Evolutionary conservation across 37 sponge, comb jelly and placozoan genomes (phyloP), one percentile per base, ranked within the genome.

Genomic region (Petrosia ficiformis): DNA sequence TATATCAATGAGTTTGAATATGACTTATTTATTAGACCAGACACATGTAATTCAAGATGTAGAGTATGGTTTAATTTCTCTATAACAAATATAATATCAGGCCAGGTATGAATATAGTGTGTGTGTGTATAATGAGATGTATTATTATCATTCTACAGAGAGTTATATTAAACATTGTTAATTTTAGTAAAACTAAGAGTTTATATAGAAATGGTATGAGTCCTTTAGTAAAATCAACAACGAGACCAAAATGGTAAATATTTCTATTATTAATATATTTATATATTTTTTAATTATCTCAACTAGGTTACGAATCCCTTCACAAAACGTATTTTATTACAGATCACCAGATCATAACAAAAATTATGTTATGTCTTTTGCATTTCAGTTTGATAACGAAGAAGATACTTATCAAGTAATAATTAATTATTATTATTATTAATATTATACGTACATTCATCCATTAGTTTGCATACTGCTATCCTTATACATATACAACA

Each of bases 21-120:
- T 68, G 98, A 97, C 57, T 72, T 97, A 29, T 94, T 85, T 60
- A 86, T 97, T 44, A 42, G 98, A 54, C 93, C 95, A 60, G 98
- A 97, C 77, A 94, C 95, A 4, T 94, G 98, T 70, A 97, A 97
- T 64, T 90, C 95, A 22, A 70, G 83, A 70, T 89, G 65, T 56
- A 57, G 90, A 35, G 90, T 97, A 32, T 97, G 98, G 98, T 97
- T 97, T 69, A 78, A 97, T 42, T 97, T 94, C 37, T 84, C 90
- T 42, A 95, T 97, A 21, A 25, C 44, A 56, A 97, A 97, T 59
- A 74, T 86, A 32, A 60, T 58, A 24, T 57, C 86, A 28, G 81
- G 84, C 38, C 96, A 95, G 84, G 93, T 92, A 67, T 24, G 44
- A 28, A n/a, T 48, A 48, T 19, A 48, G 14, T 48, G 14, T 14